Conservation (phyloP, 2,888 invertebrate genomes). For the Dysmachus trigonus region DNA sequence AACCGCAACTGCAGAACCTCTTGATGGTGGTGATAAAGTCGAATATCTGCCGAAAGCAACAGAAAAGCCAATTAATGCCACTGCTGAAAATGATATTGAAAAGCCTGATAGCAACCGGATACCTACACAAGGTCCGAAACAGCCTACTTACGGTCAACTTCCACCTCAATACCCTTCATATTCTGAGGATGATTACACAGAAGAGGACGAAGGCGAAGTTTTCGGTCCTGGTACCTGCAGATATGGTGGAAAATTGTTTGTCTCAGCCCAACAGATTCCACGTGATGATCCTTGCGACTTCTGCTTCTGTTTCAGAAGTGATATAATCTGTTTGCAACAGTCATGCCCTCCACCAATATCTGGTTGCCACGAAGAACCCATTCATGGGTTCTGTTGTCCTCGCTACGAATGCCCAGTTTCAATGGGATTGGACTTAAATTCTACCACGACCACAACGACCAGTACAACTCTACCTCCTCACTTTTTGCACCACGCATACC, state of each 20-base stretch:
- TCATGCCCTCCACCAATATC: constrained; percentile 94
- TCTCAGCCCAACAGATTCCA: constrained; percentile 94
- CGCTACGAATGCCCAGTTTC: constrained; percentile 92
- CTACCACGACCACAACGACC: constrained; percentile 87
- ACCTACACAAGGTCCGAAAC: constrained; percentile 32
- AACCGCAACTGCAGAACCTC: not conserved
- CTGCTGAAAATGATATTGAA: not conserved
- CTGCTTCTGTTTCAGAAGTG: constrained; percentile 96
- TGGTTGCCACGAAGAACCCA: constrained; percentile 90
- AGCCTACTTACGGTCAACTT: constrained; percentile 44
- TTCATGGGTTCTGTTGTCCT: constrained; percentile 93
- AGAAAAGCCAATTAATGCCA: not conserved
- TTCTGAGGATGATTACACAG: constrained; percentile 71
- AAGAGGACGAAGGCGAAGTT: constrained; percentile 76
- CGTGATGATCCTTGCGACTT: constrained; percentile 95
- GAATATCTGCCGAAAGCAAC: not conserved
- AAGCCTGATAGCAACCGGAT: not conserved
- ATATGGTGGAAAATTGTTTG: constrained; percentile 91
- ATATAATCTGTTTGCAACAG: constrained; percentile 94
- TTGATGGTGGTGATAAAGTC: not conserved
- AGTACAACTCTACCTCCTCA: constrained; percentile 86
- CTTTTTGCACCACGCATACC: constrained; percentile 81
- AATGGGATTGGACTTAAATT: constrained; percentile 82
- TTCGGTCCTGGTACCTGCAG: constrained; percentile 91
- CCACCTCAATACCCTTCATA: constrained; percentile 60